Base-by-base conservation (phyloP, 2,888 invertebrate species). In the Crepidodera aurea region DNA sequence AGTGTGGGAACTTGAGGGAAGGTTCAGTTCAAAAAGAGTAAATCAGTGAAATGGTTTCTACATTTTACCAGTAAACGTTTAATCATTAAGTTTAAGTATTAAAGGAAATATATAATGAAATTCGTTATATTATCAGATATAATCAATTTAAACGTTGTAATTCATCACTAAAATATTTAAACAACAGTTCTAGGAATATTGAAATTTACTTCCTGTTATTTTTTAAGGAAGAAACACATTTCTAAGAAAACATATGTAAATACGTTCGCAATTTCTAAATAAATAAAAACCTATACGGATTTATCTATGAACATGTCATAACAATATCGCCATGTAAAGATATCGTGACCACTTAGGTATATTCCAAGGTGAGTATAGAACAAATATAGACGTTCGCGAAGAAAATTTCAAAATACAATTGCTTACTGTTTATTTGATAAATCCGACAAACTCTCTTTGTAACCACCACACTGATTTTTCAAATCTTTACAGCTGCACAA, bases 401-500 rank as follows among this genome's bases (percentile, higher is more conserved):
- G 5, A 18, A n/a, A 25, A 12, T 12, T 12, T 15, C n/a, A 58
- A 19, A 19, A 40, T 3, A 10, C 42, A 53, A 46, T 10, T 19
- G 18, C 56, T 62, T 51, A 62, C 61, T 66, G 59, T 42, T 69
- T 64, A 6, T 62, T 46, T 18, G 63, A 46, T 15, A 68, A 8
- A 44, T 64, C 66, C n/a, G 61, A 25, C 40, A 54, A 62, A 42
- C 67, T 67, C 15, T 62, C 62, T 18, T 59, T 19, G 27, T 34
- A 19, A 34, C 58, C 48, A 10, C 40, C 39, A 22, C 66, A 71
- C 40, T 48, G 48, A n/a, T 55, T 51, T 51, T 57, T 56, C 32
- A 62, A 55, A 32, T 48, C 42, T 25, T 65, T 67, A 42, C 72
- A 71, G 22, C 60, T 61, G 64, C 73, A 76, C 62, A 72, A 55